Conservation (phyloP, 2,797 vertebrate species). For the Tenualosa ilisha region DNA sequence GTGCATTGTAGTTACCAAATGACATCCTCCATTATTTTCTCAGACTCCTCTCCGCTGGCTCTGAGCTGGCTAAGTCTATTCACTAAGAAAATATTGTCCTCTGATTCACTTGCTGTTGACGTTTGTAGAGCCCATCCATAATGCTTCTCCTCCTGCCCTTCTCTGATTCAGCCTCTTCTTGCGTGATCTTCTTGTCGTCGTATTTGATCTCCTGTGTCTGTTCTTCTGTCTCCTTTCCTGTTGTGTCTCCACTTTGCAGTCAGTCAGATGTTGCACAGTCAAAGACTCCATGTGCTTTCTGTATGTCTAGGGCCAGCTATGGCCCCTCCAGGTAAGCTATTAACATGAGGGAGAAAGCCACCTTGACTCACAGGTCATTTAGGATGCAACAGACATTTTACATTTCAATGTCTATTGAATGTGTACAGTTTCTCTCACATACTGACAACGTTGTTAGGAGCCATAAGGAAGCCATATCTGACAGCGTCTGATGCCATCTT, state of each 20-base stretch:
- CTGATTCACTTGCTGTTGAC: constrained; percentile 49
- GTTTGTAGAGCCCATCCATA: constrained; percentile 1
- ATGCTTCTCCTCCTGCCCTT: not conserved
- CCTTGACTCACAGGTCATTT: not conserved
- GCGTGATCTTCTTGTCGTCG: not conserved
- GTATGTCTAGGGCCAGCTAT: constrained; percentile 70
- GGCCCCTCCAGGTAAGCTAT: constrained; percentile 77
- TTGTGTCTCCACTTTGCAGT: constrained; percentile 67
- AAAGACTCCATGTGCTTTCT: constrained; percentile 67
- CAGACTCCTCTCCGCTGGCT: not conserved
- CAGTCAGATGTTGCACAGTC: constrained; percentile 68
- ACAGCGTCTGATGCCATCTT: constrained; percentile 23
- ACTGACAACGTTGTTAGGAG: not conserved
- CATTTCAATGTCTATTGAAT: not conserved
- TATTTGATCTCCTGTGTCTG: constrained; percentile 13
- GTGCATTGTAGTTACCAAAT: not conserved
- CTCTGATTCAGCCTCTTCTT: not conserved
- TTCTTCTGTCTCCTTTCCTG: constrained; percentile 37
- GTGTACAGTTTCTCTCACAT: not conserved
- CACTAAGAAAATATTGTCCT: constrained; percentile 7
- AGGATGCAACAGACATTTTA: not conserved
- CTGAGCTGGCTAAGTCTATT: not conserved
- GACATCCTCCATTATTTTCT: not conserved
- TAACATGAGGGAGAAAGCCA: not conserved
- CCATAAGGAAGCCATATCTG: not conserved